These are phyloP conservation scores for Pterocles burchelli DNA, from an alignment of 2,113 vertebrate genomes.

Conservation along the genomic window DNA sequence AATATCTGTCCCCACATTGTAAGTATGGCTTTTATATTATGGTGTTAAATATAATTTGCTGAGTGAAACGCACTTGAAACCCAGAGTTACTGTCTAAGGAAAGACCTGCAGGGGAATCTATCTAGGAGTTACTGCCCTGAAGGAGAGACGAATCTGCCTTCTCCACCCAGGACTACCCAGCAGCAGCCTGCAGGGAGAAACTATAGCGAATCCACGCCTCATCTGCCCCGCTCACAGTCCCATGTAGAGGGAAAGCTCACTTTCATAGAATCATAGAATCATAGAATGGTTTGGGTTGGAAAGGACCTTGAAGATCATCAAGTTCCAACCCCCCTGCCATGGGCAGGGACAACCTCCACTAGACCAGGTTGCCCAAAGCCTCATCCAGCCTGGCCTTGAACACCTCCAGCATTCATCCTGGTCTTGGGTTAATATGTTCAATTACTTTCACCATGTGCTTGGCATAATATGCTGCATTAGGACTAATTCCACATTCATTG, in stretches of 20 bases:
- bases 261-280: too few relatives aligned
- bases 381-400: too few relatives aligned
- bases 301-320: too few relatives aligned
- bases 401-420: too few relatives aligned
- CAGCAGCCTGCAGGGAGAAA: neutral
- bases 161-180: neutral
- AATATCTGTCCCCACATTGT: neutral
- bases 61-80: neutral
- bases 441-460: neutral
- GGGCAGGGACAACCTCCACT: too few relatives aligned
- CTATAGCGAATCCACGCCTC: accelerated
- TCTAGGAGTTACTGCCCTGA: neutral
- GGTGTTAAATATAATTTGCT: neutral
- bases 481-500: neutral
- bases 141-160: neutral
- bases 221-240: neutral
- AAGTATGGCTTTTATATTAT: neutral
- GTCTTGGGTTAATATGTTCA: neutral
- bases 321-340: too few relatives aligned
- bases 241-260: neutral
- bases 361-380: too few relatives aligned
- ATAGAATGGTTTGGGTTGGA: too few relatives aligned
- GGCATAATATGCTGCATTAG: neutral
- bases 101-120: neutral
- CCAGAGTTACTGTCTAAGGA: neutral